phyloP scores from a whole-genome alignment of 2,888 invertebrate species.

The Cantharis rustica region DNA sequence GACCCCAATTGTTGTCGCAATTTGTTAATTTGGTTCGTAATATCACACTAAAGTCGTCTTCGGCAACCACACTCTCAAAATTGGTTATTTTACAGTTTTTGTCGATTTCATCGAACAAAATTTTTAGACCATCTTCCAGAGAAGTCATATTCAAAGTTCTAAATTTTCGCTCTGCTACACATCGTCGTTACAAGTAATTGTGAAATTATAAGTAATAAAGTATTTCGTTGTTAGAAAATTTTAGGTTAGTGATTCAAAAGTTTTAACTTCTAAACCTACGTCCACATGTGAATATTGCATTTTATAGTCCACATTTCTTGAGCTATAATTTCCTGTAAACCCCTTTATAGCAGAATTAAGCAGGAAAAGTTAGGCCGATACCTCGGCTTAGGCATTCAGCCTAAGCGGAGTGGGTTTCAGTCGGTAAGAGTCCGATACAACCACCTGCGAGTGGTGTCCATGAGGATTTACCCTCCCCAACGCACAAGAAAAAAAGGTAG shows the following conservation, averaged over 20 bases:
- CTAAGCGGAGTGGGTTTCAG: too few relatives aligned
- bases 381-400: too few relatives aligned
- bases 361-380: too few relatives aligned
- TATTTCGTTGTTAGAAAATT: too few relatives aligned
- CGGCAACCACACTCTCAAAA: constrained; percentile 20
- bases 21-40: constrained; percentile 22
- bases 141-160: background rate
- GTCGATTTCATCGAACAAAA: constrained; percentile 24
- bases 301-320: too few relatives aligned
- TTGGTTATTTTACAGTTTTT: constrained; percentile 20
- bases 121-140: constrained; percentile 20
- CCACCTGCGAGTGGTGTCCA: too few relatives aligned
- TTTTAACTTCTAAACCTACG: background rate
- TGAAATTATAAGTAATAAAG: background rate
- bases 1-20: constrained; percentile 18
- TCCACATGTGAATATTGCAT: background rate
- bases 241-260: background rate
- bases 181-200: background rate
- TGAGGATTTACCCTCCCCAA: too few relatives aligned
- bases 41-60: constrained; percentile 22
- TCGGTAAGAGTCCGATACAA: too few relatives aligned
- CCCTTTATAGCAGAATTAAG: too few relatives aligned
- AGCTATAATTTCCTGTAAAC: too few relatives aligned
- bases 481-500: too few relatives aligned
- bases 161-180: background rate